These are phyloP conservation scores for Galeopsomyia nigrocyanea DNA, from an alignment of 2,888 invertebrate genomes.

Conservation along the genomic window DNA sequence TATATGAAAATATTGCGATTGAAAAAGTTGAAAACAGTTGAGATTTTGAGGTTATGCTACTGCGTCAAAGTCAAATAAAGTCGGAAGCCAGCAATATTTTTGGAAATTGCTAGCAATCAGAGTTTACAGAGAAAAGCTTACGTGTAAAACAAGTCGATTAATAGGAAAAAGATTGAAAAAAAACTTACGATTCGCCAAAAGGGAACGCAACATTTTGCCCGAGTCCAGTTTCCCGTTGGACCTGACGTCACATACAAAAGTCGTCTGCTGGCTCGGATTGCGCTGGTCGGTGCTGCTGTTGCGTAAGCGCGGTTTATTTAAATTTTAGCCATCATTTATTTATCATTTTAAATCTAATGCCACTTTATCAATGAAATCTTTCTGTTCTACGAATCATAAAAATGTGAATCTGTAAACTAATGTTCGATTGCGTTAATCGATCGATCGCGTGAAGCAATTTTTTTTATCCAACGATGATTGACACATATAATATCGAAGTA, in stretches of 20 bases:
- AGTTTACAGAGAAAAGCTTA: neutral
- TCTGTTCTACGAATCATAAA: too few species aligned
- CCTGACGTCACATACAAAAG: constrained; percentile 41
- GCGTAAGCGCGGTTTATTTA: neutral
- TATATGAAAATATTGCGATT: constrained; percentile 5
- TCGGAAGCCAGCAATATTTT: neutral
- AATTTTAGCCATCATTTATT: too few species aligned
- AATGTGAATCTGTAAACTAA: too few species aligned
- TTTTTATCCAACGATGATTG: neutral
- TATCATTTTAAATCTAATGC: too few species aligned
- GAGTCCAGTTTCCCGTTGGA: constrained; percentile 20
- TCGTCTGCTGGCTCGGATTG: constrained; percentile 21
- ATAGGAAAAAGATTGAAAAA: neutral
- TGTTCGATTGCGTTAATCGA: too few species aligned
- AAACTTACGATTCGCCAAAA: constrained; percentile 61
- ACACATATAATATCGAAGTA: neutral
- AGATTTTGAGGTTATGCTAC: constrained; percentile 40
- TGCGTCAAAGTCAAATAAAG: neutral
- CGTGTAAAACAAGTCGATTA: neutral
- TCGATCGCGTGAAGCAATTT: neutral
- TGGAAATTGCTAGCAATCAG: too few species aligned
- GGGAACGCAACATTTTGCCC: constrained; percentile 61
- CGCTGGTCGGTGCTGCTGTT: neutral
- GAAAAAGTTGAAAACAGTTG: constrained; percentile 5
- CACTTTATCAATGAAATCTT: too few species aligned